A percentile compares a stretch with the other conserved stretches of the same genome.
Conservation (phyloP, 2,888 invertebrate genomes). For the Diarsia dahlii region DNA sequence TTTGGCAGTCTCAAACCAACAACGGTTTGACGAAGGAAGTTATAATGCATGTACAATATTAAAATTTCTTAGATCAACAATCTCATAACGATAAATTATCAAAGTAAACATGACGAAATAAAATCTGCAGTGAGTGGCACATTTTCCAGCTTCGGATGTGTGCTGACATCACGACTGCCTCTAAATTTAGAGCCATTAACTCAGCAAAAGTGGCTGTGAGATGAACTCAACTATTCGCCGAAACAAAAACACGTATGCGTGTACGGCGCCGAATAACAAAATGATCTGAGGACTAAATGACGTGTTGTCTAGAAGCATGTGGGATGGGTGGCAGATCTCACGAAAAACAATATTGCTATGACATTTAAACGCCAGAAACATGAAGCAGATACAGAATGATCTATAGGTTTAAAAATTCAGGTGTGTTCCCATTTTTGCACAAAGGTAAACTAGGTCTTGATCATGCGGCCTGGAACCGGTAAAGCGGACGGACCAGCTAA, state of each 20-base stretch:
- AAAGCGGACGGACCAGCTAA: slow-evolving; percentile 82
- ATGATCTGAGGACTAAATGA: slow-evolving; percentile 19
- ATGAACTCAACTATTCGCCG: slow-evolving; percentile 65
- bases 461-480: slow-evolving; percentile 71
- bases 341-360: neutral
- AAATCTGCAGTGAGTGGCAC: slow-evolving; percentile 74
- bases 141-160: slow-evolving; percentile 78
- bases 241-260: slow-evolving; percentile 44
- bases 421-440: slow-evolving; percentile 22
- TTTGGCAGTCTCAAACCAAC: slow-evolving; percentile 1
- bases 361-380: neutral
- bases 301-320: neutral
- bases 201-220: slow-evolving; percentile 75
- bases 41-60: slow-evolving; percentile 7
- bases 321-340: neutral
- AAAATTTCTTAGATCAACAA: slow-evolving; percentile 31
- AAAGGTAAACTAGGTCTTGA: slow-evolving; percentile 63
- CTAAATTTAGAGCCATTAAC: slow-evolving; percentile 82
- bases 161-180: slow-evolving; percentile 79
- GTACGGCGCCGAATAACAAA: slow-evolving; percentile 13
- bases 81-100: slow-evolving; percentile 47
- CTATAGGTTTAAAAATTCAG: neutral
- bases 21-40: neutral
- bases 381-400: neutral
- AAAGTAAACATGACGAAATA: slow-evolving; percentile 62